Evolutionary conservation across 2,888 invertebrate species (phyloP).

Genomic region (Meliscaeva auricollis): DNA sequence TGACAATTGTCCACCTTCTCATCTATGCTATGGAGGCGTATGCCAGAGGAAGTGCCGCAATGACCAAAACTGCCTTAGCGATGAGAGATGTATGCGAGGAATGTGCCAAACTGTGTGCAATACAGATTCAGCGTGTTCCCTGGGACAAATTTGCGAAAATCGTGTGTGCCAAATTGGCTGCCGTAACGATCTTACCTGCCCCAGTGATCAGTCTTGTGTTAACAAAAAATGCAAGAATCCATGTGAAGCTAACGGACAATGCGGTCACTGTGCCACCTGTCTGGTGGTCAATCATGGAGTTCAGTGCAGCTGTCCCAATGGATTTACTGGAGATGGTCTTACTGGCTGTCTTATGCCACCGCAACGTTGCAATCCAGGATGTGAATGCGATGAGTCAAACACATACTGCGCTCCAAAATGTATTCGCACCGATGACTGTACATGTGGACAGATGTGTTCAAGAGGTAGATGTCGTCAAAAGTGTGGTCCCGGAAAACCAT

Average conservation of each 20-base stretch:
- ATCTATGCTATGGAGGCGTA: conserved; percentile 90
- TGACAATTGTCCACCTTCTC: conserved; percentile 89
- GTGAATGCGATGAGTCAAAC: conserved; percentile 92
- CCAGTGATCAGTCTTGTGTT: conserved; percentile 90
- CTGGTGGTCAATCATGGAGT: conserved; percentile 92
- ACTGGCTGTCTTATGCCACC: conserved; percentile 90
- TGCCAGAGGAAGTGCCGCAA: conserved; percentile 92
- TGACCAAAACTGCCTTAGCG: conserved; percentile 92
- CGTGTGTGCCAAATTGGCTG: conserved; percentile 94
- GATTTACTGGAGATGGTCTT: conserved; percentile 92
- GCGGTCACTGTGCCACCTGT: conserved; percentile 94
- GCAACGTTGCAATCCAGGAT: conserved; percentile 89
- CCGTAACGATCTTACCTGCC: conserved; percentile 92
- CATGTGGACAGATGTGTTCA: conserved; percentile 92
- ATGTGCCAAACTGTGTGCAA: conserved; percentile 94
- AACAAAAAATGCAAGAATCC: conserved; percentile 93
- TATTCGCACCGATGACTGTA: conserved; percentile 88
- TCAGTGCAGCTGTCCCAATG: conserved; percentile 93
- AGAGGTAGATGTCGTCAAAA: conserved; percentile 89
- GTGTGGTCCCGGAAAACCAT: conserved; percentile 88
- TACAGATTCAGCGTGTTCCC: conserved; percentile 91
- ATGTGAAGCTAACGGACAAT: conserved; percentile 89
- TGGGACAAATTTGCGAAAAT: conserved; percentile 94
- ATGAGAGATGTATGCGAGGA: conserved; percentile 93
- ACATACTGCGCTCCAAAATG: conserved; percentile 90